Base-by-base conservation (phyloP, 2,797 vertebrate species). In the Orientallactaga sibirica region DNA sequence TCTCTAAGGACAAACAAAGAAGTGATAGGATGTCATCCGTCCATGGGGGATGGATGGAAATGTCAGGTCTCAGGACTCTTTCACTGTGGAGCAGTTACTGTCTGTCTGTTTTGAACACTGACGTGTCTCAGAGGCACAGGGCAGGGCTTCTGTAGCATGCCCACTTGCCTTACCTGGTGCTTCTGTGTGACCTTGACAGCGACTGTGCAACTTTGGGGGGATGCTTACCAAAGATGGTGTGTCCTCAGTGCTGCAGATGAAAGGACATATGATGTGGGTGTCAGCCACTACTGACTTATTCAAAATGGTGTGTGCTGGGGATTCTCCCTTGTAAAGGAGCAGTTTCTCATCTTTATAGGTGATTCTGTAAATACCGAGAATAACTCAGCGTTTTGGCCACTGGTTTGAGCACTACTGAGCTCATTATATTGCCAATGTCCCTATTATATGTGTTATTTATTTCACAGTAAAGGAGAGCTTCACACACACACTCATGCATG, bases 221-320 rank as follows among this genome's bases (percentile, higher is more conserved):
- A 33, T 77, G 3, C 64, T 33, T 48, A 10, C 68, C 68, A 15
- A 62, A 73, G 76, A 25, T 52, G 73, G 48, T 33, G 10, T 2
- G 58, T 87, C 68, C 55, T 84, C 2, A 3, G 52, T 7, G 74
- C 1, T 0, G 19, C 22, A 0, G n/a, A 5, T 58, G n/a, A 55
- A n/a, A 41, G 37, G 15, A 27, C 25, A 22, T 11, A 5, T 0
- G 68, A 29, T 24, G 76, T 52, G 9, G 1, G 18, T 82, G 15
- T 48, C 37, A 87, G 24, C 58, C 75, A 29, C 48, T 41, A 24
- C 52, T 43, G 20, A 8, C 10, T 37, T 73, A 52, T 27, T 52
- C 43, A 29, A 16, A 22, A 33, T 62, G n/a, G 4, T 24, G 18
- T 67, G 78, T 71, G 9, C 43, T 41, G 27, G 75, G 43, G 77